These are phyloP conservation scores for Galaxias olidus DNA, from an alignment of 2,797 vertebrate genomes.

Conservation along the genomic window DNA sequence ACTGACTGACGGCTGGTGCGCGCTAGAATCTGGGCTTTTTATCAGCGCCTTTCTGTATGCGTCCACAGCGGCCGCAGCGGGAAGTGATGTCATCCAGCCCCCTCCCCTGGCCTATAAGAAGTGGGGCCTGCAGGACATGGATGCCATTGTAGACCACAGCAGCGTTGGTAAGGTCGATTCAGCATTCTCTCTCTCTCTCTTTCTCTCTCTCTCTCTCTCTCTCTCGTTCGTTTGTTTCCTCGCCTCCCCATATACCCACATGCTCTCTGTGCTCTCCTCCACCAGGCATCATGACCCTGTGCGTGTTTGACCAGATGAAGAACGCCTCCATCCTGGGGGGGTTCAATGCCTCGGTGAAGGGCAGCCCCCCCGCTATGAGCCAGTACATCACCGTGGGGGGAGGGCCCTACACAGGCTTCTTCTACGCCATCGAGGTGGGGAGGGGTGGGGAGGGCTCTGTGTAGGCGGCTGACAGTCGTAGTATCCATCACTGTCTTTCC, in stretches of 20 bases:
- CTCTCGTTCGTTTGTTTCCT: neutral
- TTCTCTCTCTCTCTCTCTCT: slow-evolving; percentile 1
- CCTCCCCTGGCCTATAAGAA: slow-evolving; percentile 98
- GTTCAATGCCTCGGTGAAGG: slow-evolving; percentile 92
- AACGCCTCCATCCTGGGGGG: slow-evolving; percentile 94
- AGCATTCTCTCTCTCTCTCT: neutral
- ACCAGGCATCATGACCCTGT: slow-evolving; percentile 91
- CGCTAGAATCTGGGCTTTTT: neutral
- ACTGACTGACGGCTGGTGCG: neutral
- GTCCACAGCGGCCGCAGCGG: slow-evolving; percentile 88
- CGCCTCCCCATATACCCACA: neutral
- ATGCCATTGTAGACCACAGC: slow-evolving; percentile 89
- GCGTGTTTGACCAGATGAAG: slow-evolving; percentile 98
- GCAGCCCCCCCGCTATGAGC: slow-evolving; percentile 95
- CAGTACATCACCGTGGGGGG: slow-evolving; percentile 95
- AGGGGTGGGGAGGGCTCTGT: slow-evolving; percentile 67
- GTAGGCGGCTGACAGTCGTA: neutral
- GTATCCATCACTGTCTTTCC: neutral
- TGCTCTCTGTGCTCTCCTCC: slow-evolving; percentile 24
- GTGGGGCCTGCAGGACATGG: slow-evolving; percentile 96
- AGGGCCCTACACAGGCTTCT: slow-evolving; percentile 94
- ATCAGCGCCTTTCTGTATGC: too few relatives aligned
- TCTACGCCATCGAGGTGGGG: slow-evolving; percentile 93
- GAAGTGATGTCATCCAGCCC: slow-evolving; percentile 91
- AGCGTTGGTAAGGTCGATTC: slow-evolving; percentile 83